Evolutionary conservation across 2,113 vertebrate species (phyloP).

Genomic region (Microcebus murinus): DNA sequence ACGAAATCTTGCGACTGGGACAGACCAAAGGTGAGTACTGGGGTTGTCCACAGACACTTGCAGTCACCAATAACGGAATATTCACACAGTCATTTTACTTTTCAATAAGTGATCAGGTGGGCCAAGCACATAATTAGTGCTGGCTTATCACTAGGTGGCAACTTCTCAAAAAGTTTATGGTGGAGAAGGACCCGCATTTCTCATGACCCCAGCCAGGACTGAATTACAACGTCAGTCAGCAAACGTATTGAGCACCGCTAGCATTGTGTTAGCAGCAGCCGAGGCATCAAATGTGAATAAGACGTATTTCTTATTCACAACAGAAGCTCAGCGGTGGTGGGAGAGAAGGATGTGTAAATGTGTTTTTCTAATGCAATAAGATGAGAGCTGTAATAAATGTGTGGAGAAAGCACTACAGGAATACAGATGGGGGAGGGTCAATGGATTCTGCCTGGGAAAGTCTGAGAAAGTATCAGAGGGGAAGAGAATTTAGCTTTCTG

Average conservation of each 20-base stretch:
- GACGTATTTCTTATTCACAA: background rate
- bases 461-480: background rate
- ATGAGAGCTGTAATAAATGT: background rate
- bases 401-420: background rate
- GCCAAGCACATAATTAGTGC: slow-evolving; percentile 19
- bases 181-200: slow-evolving; percentile 14
- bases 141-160: slow-evolving; percentile 36
- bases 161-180: background rate
- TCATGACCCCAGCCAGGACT: background rate
- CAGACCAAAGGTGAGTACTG: background rate
- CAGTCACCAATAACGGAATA: background rate
- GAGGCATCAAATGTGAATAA: background rate
- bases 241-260: background rate
- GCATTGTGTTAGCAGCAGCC: background rate
- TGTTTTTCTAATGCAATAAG: background rate
- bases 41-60: background rate
- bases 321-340: background rate
- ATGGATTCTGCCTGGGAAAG: background rate
- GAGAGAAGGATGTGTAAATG: background rate
- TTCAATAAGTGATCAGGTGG: slow-evolving; percentile 42
- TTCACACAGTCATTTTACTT: slow-evolving; percentile 12
- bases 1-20: background rate
- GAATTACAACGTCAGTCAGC: background rate
- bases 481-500: background rate
- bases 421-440: background rate